Evolutionary conservation across 2,888 invertebrate genomes (phyloP).

Genomic region (Synergus japonicus): DNA sequence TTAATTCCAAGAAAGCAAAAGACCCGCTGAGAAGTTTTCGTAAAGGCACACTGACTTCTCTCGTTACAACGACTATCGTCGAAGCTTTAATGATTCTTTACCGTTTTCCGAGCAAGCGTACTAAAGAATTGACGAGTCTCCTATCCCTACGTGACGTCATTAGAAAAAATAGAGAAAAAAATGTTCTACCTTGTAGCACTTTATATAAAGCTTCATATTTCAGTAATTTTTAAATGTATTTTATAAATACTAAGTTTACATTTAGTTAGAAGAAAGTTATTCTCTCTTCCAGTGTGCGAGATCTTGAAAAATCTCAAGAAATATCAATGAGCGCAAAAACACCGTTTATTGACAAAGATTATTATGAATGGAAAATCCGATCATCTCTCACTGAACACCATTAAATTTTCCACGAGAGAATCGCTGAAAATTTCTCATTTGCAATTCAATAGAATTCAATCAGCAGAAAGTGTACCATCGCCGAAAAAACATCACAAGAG

Average conservation of each 20-base stretch:
- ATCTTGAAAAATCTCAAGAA: background rate
- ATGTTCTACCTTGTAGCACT: background rate
- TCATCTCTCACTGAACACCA: background rate
- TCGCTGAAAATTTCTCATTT: slow-evolving; percentile 15
- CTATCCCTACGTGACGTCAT: background rate
- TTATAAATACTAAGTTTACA: background rate
- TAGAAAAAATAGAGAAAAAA: background rate
- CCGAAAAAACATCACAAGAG: slow-evolving; percentile 20
- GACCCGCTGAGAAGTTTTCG: slow-evolving; percentile 1
- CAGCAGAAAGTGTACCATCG: background rate
- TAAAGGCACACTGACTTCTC: background rate
- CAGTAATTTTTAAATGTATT: background rate
- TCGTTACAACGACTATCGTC: slow-evolving; percentile 4
- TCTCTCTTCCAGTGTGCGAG: background rate
- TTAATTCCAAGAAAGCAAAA: background rate
- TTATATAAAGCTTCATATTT: background rate
- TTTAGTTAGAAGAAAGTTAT: background rate
- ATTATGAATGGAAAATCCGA: background rate
- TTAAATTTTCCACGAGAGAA: slow-evolving; percentile 1
- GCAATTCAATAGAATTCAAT: slow-evolving; percentile 27
- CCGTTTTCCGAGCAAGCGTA: slow-evolving; percentile 2
- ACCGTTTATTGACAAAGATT: background rate
- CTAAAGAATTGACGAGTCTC: background rate
- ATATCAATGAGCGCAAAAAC: background rate
- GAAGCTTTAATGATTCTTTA: slow-evolving; percentile 4